Percentiles rank a stretch among this genome's conserved stretches.
These are phyloP conservation scores for Nicator chloris DNA, from an alignment of 2,113 vertebrate genomes.

Conservation along the genomic window DNA sequence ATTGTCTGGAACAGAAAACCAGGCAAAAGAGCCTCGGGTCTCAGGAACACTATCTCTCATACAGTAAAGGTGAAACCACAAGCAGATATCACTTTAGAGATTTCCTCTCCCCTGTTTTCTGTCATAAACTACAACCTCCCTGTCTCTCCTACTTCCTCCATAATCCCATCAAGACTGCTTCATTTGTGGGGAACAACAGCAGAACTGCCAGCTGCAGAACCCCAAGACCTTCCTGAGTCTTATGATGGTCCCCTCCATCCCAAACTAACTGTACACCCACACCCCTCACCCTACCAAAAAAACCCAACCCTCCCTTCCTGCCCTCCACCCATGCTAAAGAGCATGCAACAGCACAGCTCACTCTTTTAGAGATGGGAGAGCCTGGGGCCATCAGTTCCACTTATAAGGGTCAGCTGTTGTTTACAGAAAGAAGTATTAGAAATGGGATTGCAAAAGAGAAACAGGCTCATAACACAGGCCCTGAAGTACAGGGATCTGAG, in stretches of 20 bases:
- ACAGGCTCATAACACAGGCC: neutral
- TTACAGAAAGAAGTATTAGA: conserved; percentile 7
- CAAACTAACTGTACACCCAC: neutral
- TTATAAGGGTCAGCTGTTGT: conserved; percentile 1
- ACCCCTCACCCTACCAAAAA: neutral
- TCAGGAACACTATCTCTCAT: neutral
- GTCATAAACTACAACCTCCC: neutral
- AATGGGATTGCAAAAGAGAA: conserved; percentile 15
- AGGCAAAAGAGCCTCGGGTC: neutral
- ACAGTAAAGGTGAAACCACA: neutral
- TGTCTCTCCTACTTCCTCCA: neutral
- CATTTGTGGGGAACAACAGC: neutral
- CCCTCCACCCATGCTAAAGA: neutral
- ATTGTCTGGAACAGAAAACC: neutral
- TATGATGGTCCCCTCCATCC: neutral
- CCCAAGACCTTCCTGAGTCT: neutral
- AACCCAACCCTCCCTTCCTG: neutral
- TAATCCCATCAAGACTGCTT: neutral
- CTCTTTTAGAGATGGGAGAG: neutral
- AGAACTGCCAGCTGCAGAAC: neutral
- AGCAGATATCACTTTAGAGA: neutral
- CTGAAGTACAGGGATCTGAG: neutral
- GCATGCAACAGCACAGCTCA: neutral
- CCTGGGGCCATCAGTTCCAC: neutral
- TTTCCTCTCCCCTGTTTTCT: neutral